Conservation (phyloP, 35 echinoderm and acorn worm species). For the Ophioderma brevispina region DNA sequence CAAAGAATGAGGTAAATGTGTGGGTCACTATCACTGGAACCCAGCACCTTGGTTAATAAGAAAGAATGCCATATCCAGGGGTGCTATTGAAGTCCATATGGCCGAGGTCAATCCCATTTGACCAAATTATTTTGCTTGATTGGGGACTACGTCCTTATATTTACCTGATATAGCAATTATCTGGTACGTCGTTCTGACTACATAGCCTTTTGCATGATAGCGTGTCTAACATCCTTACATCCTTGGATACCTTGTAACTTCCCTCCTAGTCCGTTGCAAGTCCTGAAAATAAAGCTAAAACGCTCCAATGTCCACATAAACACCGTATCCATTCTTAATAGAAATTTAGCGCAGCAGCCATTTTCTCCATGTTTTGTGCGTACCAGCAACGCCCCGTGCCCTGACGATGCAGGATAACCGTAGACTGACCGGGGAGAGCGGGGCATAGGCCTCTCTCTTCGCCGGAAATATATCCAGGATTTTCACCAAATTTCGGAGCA, state of each 20-base stretch:
- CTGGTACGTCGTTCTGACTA: constrained; percentile 47
- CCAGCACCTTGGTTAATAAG: too few relatives aligned
- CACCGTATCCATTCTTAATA: neutral
- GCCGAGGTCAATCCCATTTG: too few relatives aligned
- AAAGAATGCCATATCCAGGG: too few relatives aligned
- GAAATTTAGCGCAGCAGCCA: neutral
- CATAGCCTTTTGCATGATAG: constrained; percentile 64
- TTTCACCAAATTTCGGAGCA: neutral
- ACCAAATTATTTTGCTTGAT: too few relatives aligned
- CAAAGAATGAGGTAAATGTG: too few relatives aligned
- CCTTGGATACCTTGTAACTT: constrained; percentile 2
- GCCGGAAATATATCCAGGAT: neutral
- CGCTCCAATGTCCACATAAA: constrained; percentile 4
- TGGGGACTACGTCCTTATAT: too few relatives aligned
- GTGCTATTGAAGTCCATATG: too few relatives aligned
- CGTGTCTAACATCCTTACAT: constrained; percentile 43
- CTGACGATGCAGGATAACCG: neutral
- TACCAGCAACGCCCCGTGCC: neutral
- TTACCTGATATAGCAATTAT: constrained; percentile 46
- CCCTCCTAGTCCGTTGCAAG: neutral
- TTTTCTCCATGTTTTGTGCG: neutral
- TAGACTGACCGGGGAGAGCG: neutral
- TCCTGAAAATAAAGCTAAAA: constrained; percentile 8
- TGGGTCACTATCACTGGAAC: too few relatives aligned
- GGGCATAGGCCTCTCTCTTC: neutral